phyloP scores from a whole-genome alignment of 2,888 invertebrate genomes.

The Dendrolimus houi region DNA sequence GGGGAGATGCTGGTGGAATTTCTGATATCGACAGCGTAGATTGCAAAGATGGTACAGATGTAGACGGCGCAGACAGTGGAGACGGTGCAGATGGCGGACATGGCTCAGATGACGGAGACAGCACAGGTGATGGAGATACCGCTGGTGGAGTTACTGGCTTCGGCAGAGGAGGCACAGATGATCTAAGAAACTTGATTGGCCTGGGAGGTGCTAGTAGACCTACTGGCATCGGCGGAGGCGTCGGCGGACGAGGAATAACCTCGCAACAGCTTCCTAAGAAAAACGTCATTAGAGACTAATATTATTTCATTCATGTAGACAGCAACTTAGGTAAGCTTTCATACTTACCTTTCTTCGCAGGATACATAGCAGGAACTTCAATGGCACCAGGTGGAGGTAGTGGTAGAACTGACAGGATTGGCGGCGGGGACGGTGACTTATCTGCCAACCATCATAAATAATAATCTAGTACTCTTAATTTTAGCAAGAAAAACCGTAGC shows the following conservation, averaged over 20 bases:
- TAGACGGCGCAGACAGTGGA: not conserved
- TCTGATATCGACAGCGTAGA: no score
- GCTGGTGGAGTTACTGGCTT: not conserved
- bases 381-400: not conserved
- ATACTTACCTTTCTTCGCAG: not conserved
- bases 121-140: no score
- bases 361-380: not conserved
- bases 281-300: not conserved
- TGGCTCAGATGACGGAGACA: not conserved
- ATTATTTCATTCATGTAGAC: not conserved
- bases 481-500: not conserved
- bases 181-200: not conserved
- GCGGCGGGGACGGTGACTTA: not conserved
- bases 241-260: not conserved
- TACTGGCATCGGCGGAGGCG: not conserved
- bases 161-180: not conserved
- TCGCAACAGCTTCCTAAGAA: not conserved
- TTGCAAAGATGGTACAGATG: not conserved
- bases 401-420: not conserved
- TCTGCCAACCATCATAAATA: not conserved
- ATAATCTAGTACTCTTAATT: not conserved
- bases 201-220: not conserved
- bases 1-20: not conserved
- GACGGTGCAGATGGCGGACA: not conserved
- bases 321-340: not conserved